These are phyloP conservation scores for Trichogramma dendrolimi DNA, from an alignment of 2,888 invertebrate genomes.

Conservation along the genomic window DNA sequence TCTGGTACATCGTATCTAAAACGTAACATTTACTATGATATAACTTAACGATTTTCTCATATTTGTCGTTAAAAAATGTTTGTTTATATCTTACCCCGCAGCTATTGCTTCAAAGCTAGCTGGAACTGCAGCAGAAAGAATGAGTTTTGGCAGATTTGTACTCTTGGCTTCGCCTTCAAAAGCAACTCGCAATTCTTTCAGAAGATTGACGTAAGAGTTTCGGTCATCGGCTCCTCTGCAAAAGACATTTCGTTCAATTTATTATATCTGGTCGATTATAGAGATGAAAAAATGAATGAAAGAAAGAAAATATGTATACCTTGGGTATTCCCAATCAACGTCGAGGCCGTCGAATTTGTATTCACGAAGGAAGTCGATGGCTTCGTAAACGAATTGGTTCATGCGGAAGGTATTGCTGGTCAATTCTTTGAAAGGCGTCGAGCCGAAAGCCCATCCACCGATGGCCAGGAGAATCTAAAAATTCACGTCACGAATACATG, in stretches of 20 bases:
- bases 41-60: not conserved
- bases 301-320: slow-evolving; percentile 49
- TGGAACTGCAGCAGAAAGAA: slow-evolving; percentile 85
- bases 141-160: slow-evolving; percentile 72
- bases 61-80: not conserved
- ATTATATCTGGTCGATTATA: not conserved
- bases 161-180: slow-evolving; percentile 90
- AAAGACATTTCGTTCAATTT: slow-evolving; percentile 1
- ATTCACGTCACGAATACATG: not conserved
- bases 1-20: slow-evolving; percentile 81
- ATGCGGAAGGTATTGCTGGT: slow-evolving; percentile 87
- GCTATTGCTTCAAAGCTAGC: slow-evolving; percentile 91
- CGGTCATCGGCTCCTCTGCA: slow-evolving; percentile 79
- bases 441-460: slow-evolving; percentile 95
- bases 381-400: slow-evolving; percentile 93
- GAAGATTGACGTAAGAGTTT: slow-evolving; percentile 75
- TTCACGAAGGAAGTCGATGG: slow-evolving; percentile 86
- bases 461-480: slow-evolving; percentile 74
- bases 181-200: slow-evolving; percentile 82
- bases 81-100: slow-evolving; percentile 60
- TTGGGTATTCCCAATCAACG: slow-evolving; percentile 91
- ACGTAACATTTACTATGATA: slow-evolving; percentile 8
- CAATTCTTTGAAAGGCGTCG: slow-evolving; percentile 88
- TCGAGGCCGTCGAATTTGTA: slow-evolving; percentile 90
- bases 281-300: no score